Conservation (phyloP, 2,888 invertebrate genomes). For the Drosophila kanekoi region DNA sequence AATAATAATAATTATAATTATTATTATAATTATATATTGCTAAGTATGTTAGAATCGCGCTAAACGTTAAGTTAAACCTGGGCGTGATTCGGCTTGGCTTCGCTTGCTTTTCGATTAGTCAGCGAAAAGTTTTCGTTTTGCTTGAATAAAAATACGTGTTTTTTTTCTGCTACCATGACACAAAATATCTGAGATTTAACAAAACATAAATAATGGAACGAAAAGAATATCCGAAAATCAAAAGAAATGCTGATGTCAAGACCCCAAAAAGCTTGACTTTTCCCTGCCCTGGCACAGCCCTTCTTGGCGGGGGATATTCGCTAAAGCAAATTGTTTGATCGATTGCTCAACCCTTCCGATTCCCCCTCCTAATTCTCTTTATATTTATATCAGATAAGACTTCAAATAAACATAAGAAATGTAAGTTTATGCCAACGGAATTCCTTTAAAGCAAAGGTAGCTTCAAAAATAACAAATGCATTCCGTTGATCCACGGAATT, state of each 20-base stretch:
- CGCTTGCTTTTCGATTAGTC: slow-evolving; percentile 63
- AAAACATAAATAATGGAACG: neutral
- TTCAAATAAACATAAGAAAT: slow-evolving; percentile 31
- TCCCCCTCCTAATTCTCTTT: neutral
- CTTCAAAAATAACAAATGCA: neutral
- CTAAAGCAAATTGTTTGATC: slow-evolving; percentile 18
- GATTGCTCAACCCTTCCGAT: slow-evolving; percentile 12
- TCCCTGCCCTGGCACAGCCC: slow-evolving; percentile 23
- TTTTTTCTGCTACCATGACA: neutral
- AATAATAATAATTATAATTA: slow-evolving; percentile 16
- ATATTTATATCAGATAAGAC: slow-evolving; percentile 35
- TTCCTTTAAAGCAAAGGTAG: neutral
- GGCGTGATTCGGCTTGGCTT: neutral
- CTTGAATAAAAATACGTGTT: neutral
- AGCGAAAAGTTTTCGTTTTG: slow-evolving; percentile 41
- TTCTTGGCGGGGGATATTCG: neutral
- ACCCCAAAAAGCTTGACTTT: slow-evolving; percentile 2
- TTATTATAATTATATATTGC: neutral
- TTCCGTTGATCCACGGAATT: too few species aligned
- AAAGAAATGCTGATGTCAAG: slow-evolving; percentile 13
- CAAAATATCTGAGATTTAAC: slow-evolving; percentile 6
- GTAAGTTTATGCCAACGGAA: neutral
- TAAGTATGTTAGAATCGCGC: slow-evolving; percentile 9
- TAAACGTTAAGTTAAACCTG: slow-evolving; percentile 11
- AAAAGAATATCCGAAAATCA: too few species aligned